A percentile compares a stretch with the other conserved stretches of the same genome.
These are phyloP conservation scores for Gorsachius magnificus DNA, from an alignment of 2,797 vertebrate genomes.

Conservation along the genomic window DNA sequence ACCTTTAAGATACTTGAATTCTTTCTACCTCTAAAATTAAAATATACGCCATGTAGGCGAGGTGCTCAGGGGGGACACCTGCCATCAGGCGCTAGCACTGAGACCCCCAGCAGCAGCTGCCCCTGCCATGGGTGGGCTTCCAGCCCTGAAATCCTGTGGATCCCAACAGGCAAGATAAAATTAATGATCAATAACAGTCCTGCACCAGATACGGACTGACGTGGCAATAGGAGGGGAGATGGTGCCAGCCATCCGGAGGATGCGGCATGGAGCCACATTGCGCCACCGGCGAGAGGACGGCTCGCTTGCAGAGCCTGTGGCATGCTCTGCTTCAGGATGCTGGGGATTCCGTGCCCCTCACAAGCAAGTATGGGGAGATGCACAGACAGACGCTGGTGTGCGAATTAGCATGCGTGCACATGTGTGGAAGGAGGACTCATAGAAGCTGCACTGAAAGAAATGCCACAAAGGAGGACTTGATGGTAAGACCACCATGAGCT, in stretches of 20 bases:
- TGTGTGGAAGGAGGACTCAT: rapidly evolving
- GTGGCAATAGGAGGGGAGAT: rapidly evolving
- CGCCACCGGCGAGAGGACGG: background rate
- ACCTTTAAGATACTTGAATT: background rate
- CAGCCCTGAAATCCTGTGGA: rapidly evolving
- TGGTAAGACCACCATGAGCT: rapidly evolving
- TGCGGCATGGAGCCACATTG: background rate
- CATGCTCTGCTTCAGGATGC: rapidly evolving
- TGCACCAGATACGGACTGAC: rapidly evolving
- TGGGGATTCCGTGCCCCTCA: rapidly evolving
- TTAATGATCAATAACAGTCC: rapidly evolving
- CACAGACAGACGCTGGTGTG: rapidly evolving
- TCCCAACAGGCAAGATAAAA: background rate
- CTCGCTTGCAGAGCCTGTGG: background rate
- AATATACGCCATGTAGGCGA: background rate
- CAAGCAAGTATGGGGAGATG: rapidly evolving
- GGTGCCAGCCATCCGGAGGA: rapidly evolving
- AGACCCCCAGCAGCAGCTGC: background rate
- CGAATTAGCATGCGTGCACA: rapidly evolving
- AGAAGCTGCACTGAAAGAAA: background rate
- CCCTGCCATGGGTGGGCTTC: rapidly evolving
- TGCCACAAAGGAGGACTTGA: rapidly evolving
- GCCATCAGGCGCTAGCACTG: rapidly evolving
- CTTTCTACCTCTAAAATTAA: background rate
- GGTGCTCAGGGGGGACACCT: background rate